Base-by-base conservation (phyloP, 2,797 vertebrate genomes). In the Macropodus opercularis region DNA sequence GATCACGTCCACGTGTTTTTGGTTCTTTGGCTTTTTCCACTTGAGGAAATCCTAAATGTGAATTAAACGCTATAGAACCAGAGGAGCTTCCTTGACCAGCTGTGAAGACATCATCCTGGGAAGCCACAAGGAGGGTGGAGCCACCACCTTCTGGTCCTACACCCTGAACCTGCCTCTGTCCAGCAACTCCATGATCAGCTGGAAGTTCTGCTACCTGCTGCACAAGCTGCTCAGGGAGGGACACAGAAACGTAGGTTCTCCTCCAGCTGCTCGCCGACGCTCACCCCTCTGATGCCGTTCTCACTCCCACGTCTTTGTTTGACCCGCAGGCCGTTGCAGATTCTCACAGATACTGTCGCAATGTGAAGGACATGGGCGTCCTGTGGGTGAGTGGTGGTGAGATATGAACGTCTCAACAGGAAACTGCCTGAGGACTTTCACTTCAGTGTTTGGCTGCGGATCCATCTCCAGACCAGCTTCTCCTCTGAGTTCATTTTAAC, bases 201-300 rank as follows among this genome's bases (percentile, higher is more conserved):
- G 97, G 98, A 99, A 99, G 85, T 96, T 98, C 91, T 99, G 98
- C 90, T 95, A 98, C 0, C 92, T 99, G 61, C 89, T 99, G 31
- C 98, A 99, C 92, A 98, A 97, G 81, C 85, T 99, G 18, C 94
- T 98, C 5, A 85, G 97, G 0, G 98, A 96, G 0, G 98, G 98
- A 21, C 96, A 99, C 85, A 76, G 59, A 32, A 92, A 92, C 5
- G 92, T 91, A 41, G 79, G 87, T 29, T 11, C 2, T 18, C 6
- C 8, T 36, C 36, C 4, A 1, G 9, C 2, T n/a, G 40, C 5
- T 23, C 2, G 7, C 14, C 43, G 4, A 5, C 7, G 1, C 12
- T 8, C n/a, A 19, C 21, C 2, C 4, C 1, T 2, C 19, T 4
- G 9, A 8, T 0, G 6, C 18, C 15, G 0, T 3, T 17, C 6